Base-by-base conservation (phyloP, 1,140 invertebrate species). In the Zaprionus ghesquierei region DNA sequence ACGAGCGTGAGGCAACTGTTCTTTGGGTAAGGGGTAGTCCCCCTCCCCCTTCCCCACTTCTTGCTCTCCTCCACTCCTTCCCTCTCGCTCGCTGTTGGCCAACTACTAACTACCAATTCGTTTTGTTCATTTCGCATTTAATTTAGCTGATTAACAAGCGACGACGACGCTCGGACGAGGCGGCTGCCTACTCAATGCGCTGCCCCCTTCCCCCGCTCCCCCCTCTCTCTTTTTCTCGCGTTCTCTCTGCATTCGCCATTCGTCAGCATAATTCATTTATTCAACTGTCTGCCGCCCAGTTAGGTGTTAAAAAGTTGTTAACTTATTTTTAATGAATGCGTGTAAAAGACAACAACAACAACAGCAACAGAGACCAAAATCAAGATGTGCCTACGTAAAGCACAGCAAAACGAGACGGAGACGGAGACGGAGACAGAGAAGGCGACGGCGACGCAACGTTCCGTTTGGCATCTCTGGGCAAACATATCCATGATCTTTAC, bases 271-370 rank as follows among this genome's bases (percentile, higher is more conserved):
- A 87, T 87, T 87, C 82, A 87, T 87, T 87, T 87, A 87, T 87
- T 89, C 82, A 87, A 87, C 82, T 87, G 84, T 89, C 85, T 89
- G 84, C 85, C 87, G 87, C 76, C 87, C 87, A 89, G 85, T 89
- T 89, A 90, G 87, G 87, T 90, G 87, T 90, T 90, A 90, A 90
- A 90, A 90, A 89, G 89, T 90, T 90, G 89, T 90, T 90, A 90
- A 90, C 89, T 90, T 89, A 90, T 90, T 90, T 90, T 90, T 90
- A 90, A 90, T 90, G 81, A 90, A 84, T 90, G 81, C 81, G 87
- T 86, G 84, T 87, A 87, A 87, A 86, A 77, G 56, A 62, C 58
- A 76, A 77, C 63, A 61, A 77, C 60, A 64, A 68, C 55, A 64
- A 41, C 33, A 66, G 35, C 55, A 50, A 64, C 35, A 58, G 38